Conservation (phyloP, 2,113 vertebrate genomes). For the Cyphomyrus plagiostoma region DNA sequence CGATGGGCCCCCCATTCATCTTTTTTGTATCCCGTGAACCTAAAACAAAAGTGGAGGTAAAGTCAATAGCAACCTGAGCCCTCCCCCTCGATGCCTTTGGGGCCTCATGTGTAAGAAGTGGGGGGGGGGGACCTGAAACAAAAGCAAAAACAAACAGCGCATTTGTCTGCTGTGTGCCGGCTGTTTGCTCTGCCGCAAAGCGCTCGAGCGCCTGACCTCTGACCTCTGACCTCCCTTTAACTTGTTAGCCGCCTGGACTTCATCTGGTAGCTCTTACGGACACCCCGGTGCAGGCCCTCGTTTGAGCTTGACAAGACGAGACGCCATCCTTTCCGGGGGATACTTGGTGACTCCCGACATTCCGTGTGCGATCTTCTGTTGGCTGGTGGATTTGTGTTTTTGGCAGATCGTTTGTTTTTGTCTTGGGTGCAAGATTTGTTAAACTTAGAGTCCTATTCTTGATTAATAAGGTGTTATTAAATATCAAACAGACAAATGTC, state of each 20-base stretch:
- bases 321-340: background rate
- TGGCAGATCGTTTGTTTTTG: background rate
- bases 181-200: background rate
- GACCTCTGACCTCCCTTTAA: background rate
- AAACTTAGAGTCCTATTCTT: background rate
- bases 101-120: background rate
- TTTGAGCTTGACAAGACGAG: background rate
- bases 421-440: background rate
- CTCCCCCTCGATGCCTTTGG: background rate
- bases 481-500: background rate
- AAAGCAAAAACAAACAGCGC: constrained; percentile 1
- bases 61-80: background rate
- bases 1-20: constrained; percentile 14
- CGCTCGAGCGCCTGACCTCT: background rate
- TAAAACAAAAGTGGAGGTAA: background rate
- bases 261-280: background rate
- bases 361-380: background rate
- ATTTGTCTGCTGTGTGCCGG: background rate
- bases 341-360: background rate
- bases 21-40: constrained; percentile 5
- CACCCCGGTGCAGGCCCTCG: background rate
- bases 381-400: background rate
- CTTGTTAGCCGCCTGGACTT: background rate
- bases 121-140: background rate
- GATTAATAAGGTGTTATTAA: background rate